Conservation (phyloP, 2,888 invertebrate species). For the Thecocarcelia acutangulata region DNA sequence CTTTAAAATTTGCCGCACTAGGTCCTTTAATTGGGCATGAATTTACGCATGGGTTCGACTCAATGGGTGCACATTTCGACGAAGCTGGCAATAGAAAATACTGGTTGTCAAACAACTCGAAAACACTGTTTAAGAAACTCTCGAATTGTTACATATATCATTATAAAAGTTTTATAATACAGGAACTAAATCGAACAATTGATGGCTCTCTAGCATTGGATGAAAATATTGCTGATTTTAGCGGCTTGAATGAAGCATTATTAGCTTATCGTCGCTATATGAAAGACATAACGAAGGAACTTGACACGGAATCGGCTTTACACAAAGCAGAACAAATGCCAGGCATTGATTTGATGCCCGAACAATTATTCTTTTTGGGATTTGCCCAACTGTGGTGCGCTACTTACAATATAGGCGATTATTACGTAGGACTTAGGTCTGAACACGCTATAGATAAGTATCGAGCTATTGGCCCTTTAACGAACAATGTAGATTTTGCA, state of each 20-base stretch:
- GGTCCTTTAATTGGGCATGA: constrained; percentile 79
- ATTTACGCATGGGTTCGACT: constrained; percentile 78
- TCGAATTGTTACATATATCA: constrained; percentile 76
- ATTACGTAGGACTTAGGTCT: constrained; percentile 76
- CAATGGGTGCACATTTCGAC: constrained; percentile 74
- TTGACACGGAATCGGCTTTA: constrained; percentile 25
- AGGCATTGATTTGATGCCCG: constrained; percentile 76
- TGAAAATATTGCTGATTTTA: constrained; percentile 79
- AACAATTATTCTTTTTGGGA: constrained; percentile 78
- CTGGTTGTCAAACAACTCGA: constrained; percentile 77
- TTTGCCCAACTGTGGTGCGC: constrained; percentile 79
- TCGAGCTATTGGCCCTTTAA: constrained; percentile 77
- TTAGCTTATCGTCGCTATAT: constrained; percentile 74
- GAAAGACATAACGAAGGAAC: constrained; percentile 69
- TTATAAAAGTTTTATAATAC: constrained; percentile 74
- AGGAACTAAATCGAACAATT: constrained; percentile 77
- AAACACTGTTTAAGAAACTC: constrained; percentile 74
- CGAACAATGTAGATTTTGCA: constrained; percentile 77
- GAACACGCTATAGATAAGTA: constrained; percentile 78
- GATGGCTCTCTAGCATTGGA: constrained; percentile 76
- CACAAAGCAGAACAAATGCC: constrained; percentile 76
- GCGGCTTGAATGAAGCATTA: constrained; percentile 75
- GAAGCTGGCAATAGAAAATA: constrained; percentile 70
- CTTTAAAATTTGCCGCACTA: constrained; percentile 77
- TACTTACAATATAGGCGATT: constrained; percentile 75